Evolutionary conservation across 2,888 invertebrate genomes (phyloP), one percentile per base, ranked within the genome.

Genomic region (Megaustenia siamemsis): DNA sequence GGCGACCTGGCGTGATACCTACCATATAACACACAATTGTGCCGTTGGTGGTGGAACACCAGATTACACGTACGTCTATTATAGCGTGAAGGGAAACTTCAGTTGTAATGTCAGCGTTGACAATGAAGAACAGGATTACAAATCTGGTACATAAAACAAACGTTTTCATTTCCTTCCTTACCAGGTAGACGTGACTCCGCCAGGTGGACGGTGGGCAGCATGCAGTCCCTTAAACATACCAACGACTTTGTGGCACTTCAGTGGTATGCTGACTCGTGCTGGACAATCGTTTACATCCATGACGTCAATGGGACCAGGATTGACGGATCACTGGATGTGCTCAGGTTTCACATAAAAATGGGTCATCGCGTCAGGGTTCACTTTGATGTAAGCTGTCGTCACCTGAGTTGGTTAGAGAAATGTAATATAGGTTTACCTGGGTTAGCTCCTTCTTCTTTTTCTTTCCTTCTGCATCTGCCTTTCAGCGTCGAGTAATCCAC

Each of bases 311-410:
- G 89, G 24, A 43, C 53, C 0, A 45, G 80, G 18, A 53, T 73
- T 35, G 73, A 66, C 15, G 89, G 89, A 0, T 84, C 86, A 4
- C 86, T 87, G 75, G 79, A 84, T 21, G 73, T 83, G 45, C 86
- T 81, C 60, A 90, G 89, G n/a, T 86, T 87, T 85, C 89, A 90
- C 28, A 89, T 87, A 86, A 90, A 88, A 60, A 83, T 86, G 79
- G 86, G 86, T 0, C 85, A 86, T 45, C 43, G 86, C 15, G 85
- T 86, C 32, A 78, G 86, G 1, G 78, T 85, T 18, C 56, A 82
- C 28, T 82, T 82, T 32, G 82, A 85, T 68, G 71, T 80, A 76
- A 83, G 80, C 0, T 28, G 49, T 21, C n/a, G 2, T n/a, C 3
- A 6, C n/a, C 8, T 73, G 4, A 24, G 12, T 24, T 38, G 8